Conservation (phyloP, 2,113 vertebrate genomes). For the Dissostichus mawsoni region DNA sequence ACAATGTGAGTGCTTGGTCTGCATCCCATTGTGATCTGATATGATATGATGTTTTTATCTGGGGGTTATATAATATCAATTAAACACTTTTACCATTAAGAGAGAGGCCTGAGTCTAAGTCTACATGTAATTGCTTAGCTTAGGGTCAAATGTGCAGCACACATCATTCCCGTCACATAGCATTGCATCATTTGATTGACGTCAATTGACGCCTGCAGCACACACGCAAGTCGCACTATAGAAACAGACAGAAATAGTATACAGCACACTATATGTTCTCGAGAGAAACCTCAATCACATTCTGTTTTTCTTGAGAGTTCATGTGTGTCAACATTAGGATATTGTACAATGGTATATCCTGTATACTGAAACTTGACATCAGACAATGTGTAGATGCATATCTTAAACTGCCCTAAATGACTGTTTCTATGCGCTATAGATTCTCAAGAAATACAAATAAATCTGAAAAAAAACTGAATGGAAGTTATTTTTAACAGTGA, state of each 20-base stretch:
- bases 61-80: not conserved
- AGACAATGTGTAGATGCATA: too few relatives aligned
- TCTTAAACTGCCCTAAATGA: not conserved
- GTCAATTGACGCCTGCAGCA: not conserved
- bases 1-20: not conserved
- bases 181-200: not conserved
- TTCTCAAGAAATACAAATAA: too few relatives aligned
- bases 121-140: not conserved
- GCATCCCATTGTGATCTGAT: not conserved
- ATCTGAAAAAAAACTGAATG: too few relatives aligned
- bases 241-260: not conserved
- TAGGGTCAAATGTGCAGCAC: not conserved
- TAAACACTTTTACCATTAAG: not conserved
- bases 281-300: not conserved
- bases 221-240: not conserved
- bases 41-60: not conserved
- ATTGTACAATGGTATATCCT: not conserved
- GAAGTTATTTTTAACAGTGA: too few relatives aligned
- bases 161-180: not conserved
- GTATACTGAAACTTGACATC: not conserved
- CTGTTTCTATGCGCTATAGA: not conserved
- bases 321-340: not conserved
- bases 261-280: not conserved
- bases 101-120: not conserved
- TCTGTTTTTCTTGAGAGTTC: too few relatives aligned